Evolutionary conservation across 2,888 invertebrate species (phyloP).

Genomic region (Drosophila paramelanica): DNA sequence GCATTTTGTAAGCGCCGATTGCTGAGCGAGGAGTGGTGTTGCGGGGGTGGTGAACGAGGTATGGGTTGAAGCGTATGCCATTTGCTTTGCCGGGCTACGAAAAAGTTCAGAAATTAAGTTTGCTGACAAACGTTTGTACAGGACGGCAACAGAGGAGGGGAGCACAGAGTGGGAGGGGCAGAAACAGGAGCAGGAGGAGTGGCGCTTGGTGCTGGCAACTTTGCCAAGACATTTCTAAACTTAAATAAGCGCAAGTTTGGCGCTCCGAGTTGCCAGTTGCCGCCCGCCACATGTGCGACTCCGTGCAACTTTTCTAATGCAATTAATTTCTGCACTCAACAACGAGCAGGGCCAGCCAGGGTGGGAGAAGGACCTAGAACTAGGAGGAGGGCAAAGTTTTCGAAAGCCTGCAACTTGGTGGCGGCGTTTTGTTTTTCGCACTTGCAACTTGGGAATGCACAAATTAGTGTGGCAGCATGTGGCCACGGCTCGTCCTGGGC

Average conservation of each 20-base stretch:
- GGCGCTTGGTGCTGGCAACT: conserved; percentile 42
- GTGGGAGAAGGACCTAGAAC: not conserved
- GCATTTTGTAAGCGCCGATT: conserved; percentile 71
- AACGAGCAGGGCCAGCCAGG: conserved; percentile 21
- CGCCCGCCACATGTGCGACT: conserved; percentile 70
- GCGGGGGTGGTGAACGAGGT: not conserved
- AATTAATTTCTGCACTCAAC: conserved; percentile 81
- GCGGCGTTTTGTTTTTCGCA: conserved; percentile 75
- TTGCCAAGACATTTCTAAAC: conserved; percentile 77
- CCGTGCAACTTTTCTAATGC: conserved; percentile 78
- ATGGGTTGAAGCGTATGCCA: conserved; percentile 40
- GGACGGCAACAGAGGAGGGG: conserved; percentile 22
- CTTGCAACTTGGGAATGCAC: conserved; percentile 76
- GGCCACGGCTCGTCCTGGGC: conserved; percentile 48
- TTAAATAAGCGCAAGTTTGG: conserved; percentile 76
- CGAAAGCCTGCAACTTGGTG: conserved; percentile 49
- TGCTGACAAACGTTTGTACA: conserved; percentile 79
- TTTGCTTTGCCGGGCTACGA: conserved; percentile 63
- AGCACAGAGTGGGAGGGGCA: not conserved
- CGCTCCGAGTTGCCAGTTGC: conserved; percentile 57
- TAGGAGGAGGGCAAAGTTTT: conserved; percentile 47
- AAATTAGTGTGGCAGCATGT: conserved; percentile 79
- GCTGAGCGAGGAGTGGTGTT: not conserved
- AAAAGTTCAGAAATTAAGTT: conserved; percentile 81
- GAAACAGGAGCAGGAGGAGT: not conserved